A percentile compares a stretch with the other conserved stretches of the same genome.
Conservation (phyloP, 1,140 invertebrate species). For the Frieseomelitta varia region DNA sequence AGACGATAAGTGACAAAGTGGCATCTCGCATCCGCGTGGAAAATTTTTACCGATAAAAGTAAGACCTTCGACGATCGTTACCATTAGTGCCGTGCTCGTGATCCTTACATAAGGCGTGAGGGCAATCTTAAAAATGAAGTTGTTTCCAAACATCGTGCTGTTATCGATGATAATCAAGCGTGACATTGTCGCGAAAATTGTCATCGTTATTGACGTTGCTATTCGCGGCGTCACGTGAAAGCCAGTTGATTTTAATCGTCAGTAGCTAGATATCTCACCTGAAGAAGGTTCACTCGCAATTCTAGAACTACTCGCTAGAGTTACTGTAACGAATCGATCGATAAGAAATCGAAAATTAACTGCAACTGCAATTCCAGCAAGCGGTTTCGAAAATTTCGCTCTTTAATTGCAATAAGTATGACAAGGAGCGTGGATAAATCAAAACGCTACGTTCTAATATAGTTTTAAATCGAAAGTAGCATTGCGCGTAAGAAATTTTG, state of each 20-base stretch:
- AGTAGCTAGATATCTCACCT: neutral
- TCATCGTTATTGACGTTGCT: neutral
- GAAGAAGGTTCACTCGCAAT: neutral
- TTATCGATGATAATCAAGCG: neutral
- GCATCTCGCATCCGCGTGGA: neutral
- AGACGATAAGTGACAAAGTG: neutral
- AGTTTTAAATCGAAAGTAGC: too few species aligned
- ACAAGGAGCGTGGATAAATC: neutral
- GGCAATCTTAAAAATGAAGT: neutral
- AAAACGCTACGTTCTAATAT: too few species aligned
- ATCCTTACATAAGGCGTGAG: neutral
- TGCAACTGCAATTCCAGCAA: neutral
- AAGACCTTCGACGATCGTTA: neutral
- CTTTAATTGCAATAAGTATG: neutral
- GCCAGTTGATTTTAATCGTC: neutral
- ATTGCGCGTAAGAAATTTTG: too few species aligned
- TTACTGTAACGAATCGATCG: neutral
- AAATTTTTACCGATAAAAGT: conserved; percentile 7
- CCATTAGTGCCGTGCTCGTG: neutral
- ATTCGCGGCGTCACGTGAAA: neutral
- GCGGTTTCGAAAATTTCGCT: neutral
- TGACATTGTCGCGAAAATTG: neutral
- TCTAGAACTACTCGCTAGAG: too few species aligned
- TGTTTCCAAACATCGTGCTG: neutral
- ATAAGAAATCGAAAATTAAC: neutral